Base-by-base conservation (phyloP, 1,140 invertebrate genomes). In the Zaprionus lachaisei region DNA sequence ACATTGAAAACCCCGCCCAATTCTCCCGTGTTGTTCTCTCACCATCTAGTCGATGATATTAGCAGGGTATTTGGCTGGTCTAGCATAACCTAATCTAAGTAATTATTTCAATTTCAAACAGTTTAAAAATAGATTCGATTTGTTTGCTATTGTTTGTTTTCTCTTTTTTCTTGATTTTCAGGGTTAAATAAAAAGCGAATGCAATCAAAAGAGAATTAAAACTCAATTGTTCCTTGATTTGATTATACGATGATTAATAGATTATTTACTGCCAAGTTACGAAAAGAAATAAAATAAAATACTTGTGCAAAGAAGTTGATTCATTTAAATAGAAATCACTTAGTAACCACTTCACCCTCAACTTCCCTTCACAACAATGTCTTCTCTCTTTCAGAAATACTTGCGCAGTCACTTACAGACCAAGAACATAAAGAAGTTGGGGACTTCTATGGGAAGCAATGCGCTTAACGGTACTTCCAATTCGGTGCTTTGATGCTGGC, bases 221-320 rank as follows among this genome's bases (percentile, higher is more conserved):
- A 47, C n/a, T 47, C n/a, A 47, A 47, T 47, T 47, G 41, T 44
- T n/a, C 2, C 38, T n/a, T 5, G 38, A n/a, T 15, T n/a, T n/a
- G n/a, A 41, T 15, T 41, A 41, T 41, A 15, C 38, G 41, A 47
- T 47, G 41, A 47, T 47, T 47, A 47, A 47, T 47, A 47, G 41
- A 6, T 47, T 47, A 17, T 47, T 47, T 47, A 47, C 15, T 9
- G 6, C n/a, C 15, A 9, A 47, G n/a, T 47, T 47, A 47, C n/a
- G 41, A 17, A 47, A 17, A 14, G 2, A 44, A 44, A 6, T 6
- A 41, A n/a, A 6, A 41, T 15, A 44, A 44, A 44, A 44, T 17
- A 44, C n/a, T 17, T 17, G 41, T 38, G 37, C 14, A 2, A 5
- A 15, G 37, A 38, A 15, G 1, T 47, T 17, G n/a, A 9, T 20